Evolutionary conservation across 2,797 vertebrate genomes (phyloP).

Genomic region (Melanotaenia maccullochi): DNA sequence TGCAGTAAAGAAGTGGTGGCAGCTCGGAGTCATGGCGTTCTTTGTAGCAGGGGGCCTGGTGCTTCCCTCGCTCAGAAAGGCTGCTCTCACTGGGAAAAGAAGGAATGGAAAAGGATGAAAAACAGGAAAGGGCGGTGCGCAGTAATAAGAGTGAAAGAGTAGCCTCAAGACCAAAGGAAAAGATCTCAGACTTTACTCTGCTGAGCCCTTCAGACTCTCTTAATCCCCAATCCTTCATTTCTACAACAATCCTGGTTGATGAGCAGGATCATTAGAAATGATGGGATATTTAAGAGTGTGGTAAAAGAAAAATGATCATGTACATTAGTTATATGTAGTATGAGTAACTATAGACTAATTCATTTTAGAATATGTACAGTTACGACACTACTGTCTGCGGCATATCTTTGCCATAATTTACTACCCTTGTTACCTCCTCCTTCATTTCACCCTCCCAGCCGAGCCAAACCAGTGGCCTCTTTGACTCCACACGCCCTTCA

Average conservation of each 20-base stretch:
- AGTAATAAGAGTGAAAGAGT: constrained; percentile 45
- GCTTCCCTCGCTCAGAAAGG: constrained; percentile 44
- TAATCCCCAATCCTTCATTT: constrained; percentile 1
- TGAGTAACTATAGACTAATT: neutral
- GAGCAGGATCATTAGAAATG: neutral
- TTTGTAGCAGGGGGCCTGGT: constrained; percentile 36
- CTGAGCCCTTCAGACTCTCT: neutral
- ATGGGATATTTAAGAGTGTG: neutral
- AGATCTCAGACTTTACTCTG: constrained; percentile 33
- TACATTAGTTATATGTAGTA: too few relatives aligned
- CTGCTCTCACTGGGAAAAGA: constrained; percentile 54
- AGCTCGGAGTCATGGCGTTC: constrained; percentile 42
- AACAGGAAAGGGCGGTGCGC: constrained; percentile 78
- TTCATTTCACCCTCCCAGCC: constrained; percentile 40
- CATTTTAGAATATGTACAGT: constrained; percentile 21
- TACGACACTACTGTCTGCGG: constrained; percentile 23
- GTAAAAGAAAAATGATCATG: neutral
- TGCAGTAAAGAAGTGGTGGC: constrained; percentile 32
- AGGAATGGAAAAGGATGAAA: constrained; percentile 71
- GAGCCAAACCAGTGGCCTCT: constrained; percentile 47
- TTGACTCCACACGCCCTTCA: constrained; percentile 53
- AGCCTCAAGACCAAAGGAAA: constrained; percentile 44
- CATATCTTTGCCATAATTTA: constrained; percentile 19
- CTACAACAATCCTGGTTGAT: constrained; percentile 6
- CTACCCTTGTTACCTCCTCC: constrained; percentile 31